phyloP scores from a whole-genome alignment of 1,140 invertebrate genomes.

The Drosophila aff. region DNA sequence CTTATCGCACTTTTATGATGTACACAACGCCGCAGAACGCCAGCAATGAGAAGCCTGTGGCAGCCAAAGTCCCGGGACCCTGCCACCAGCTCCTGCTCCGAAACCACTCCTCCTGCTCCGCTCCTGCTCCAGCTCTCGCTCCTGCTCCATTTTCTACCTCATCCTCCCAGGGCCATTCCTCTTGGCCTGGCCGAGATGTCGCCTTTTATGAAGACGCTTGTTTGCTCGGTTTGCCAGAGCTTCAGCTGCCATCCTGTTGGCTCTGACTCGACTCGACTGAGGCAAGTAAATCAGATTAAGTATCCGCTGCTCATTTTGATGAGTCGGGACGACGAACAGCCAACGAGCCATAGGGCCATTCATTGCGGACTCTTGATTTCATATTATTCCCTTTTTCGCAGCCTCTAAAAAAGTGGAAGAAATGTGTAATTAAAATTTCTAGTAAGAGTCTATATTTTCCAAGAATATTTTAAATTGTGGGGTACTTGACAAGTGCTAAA shows the following conservation, averaged over 20 bases:
- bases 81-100: not conserved
- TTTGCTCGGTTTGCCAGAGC: conserved; percentile 69
- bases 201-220: conserved; percentile 82
- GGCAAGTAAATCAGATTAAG: conserved; percentile 83
- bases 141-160: not conserved
- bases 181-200: conserved; percentile 53
- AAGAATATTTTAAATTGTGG: not conserved
- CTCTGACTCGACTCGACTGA: conserved; percentile 47
- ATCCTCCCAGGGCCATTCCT: conserved; percentile 1
- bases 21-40: conserved; percentile 71
- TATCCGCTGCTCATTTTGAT: conserved; percentile 83
- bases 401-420: conserved; percentile 30
- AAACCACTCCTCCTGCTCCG: not conserved
- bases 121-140: not conserved
- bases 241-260: conserved; percentile 25
- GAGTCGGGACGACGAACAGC: conserved; percentile 57
- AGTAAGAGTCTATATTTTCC: conserved; percentile 3
- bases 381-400: conserved; percentile 55
- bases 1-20: conserved; percentile 82
- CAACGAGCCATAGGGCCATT: conserved; percentile 32
- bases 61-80: conserved; percentile 26
- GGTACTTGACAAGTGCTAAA: not conserved
- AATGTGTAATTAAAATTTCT: conserved; percentile 55
- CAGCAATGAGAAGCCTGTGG: conserved; percentile 57
- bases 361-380: conserved; percentile 67